Base-by-base conservation (phyloP, 1,140 invertebrate genomes). In the Drosophila gunungcola region DNA sequence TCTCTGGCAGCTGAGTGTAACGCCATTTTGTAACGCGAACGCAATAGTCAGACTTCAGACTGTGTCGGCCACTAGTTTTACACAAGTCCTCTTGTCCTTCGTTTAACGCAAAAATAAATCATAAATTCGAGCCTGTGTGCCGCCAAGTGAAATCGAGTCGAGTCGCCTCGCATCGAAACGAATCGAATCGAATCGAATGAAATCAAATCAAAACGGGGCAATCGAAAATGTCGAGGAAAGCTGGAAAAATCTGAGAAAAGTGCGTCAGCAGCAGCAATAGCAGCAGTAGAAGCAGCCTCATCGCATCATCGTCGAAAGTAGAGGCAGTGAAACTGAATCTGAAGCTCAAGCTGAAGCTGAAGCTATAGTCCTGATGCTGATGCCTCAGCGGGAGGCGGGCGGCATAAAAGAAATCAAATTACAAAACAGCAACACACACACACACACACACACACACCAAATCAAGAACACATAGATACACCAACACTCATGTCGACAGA, bases 321-420 rank as follows among this genome's bases (percentile, higher is more conserved):
- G 48, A 53, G 38, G 61, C 42, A 41, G 58, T 61, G 48, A 68
- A 68, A 58, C 62, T 69, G 65, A 53, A 13, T 45, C 61, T 51
- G 25, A 12, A 13, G 34, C 57, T 61, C 32, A 62, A 25, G 21
- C 48, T 42, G 42, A 12, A 41, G 34, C 41, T 46, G 56, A 45
- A 67, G 75, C 76, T 56, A 54, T 42, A 41, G 52, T 61, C 43
- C 36, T 27, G 56, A 39, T 49, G 38, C 61, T 46, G 65, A 67
- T 70, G 78, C 58, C 78, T 62, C 75, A 79, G 81, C 83, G 64
- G 83, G 69, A 65, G 83, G 75, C 83, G 80, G 80, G 84, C 79
- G 73, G 84, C 82, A 88, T 88, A 86, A 85, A 88, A 88, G 84
- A 89, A 88, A 88, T 89, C 84, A 88, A 89, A 88, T 89, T 88